Evolutionary conservation across 1,140 invertebrate genomes (phyloP), one percentile per base, ranked within the genome.

Genomic region (Hormaphis cornu): DNA sequence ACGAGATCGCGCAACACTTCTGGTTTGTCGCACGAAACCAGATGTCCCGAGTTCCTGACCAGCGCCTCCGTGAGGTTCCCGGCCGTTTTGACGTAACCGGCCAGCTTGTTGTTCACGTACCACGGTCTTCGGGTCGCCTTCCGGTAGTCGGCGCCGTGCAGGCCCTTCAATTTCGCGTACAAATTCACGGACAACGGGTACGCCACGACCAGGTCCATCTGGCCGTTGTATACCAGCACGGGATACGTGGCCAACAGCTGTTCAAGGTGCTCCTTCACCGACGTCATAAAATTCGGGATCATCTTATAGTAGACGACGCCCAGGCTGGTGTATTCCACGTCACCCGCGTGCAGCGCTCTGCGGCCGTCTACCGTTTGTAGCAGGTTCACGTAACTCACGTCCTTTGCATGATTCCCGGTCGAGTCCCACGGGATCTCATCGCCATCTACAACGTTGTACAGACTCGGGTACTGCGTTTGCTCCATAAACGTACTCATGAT

Each of bases 151-250:
- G 83, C 79, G 0, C 83, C 77, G 1, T 82, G 84, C 22, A 80
- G 77, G 81, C 90, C 92, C 40, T 87, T 80, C 0, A 93, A 76
- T 3, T 74, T 77, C 18, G 77, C 3, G 81, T 71, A 70, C 79
- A 82, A 90, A 72, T 86, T 87, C 50, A 87, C 82, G 0, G 89
- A 91, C 37, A 89, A 74, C 0, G 89, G 86, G 77, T 90, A 90
- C 1, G 89, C 86, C 1, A 91, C 86, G 73, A 92, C 90, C 18
- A 94, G 86, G 75, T 94, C 91, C 48, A 93, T 74, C 74, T 93
- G 89, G 1, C 73, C 73, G 75, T 85, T 91, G 75, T 92, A 94
- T 46, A 89, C 81, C 6, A 89, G 79, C 5, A 88, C 83, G 75
- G 83, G 83, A 73, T 90, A 91, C 66, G 83, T 58, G 75, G 84